Base-by-base conservation (phyloP, 2,797 vertebrate species). In the Hapalemur alaotrensis region DNA sequence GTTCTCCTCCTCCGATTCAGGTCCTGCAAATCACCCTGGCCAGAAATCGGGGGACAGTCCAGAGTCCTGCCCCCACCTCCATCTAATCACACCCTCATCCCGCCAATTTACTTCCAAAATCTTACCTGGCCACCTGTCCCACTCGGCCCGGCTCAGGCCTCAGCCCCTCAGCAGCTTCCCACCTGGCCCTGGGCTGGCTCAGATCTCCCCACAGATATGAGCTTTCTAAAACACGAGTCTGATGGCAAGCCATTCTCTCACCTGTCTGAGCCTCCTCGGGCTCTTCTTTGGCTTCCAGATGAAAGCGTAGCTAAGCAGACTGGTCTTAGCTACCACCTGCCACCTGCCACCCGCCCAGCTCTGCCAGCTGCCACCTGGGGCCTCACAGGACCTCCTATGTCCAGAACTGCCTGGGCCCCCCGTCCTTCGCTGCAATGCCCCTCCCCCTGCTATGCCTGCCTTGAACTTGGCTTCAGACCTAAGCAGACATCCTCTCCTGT, bases 41-140 rank as follows among this genome's bases (percentile, higher is more conserved):
- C 30, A 20, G 78, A 41, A 73, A 38, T 9, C 0, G 3, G 14
- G 35, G 4, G 0, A 3, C 1, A 4, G 0, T 9, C 50, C 69
- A 70, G 13, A 59, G 59, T 6, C 35, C 18, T 1, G 5, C 1
- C 41, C 32, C 23, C 11, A 5, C 18, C 48, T 52, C 57, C 38
- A 2, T 48, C 32, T 18, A 23, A 30, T 18, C 61, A 48, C 48
- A 38, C 18, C 69, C 50, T 7, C 0, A 41, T 32, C 23, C 78
- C 46, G 28, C 73, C 11, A 23, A 1, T 8, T 28, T 32, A 2
- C 25, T 18, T 38, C 50, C 13, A 4, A 7, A 52, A 12, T 50
- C 22, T 67, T 3, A 48, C 23, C 22, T 5, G 17, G 35, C 30
- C 35, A 7, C 38, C 13, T 0, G 2, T n/a, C 57, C 59, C 14